A percentile compares a stretch with the other conserved stretches of the same genome.
Evolutionary conservation across 2,888 invertebrate genomes (phyloP).

Genomic region (Periphyllus acericola): DNA sequence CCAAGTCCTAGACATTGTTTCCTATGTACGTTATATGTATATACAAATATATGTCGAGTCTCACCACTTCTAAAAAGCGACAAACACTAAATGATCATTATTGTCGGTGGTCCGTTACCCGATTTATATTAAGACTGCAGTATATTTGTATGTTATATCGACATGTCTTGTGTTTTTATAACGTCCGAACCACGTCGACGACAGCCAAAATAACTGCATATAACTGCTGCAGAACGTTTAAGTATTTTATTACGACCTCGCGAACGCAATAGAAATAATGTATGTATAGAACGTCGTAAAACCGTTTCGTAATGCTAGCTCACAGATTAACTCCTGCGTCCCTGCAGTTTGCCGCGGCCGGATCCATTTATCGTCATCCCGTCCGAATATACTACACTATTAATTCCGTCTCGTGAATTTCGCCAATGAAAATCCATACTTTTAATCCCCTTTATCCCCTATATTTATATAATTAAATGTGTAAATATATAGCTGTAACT

Average conservation of each 20-base stretch:
- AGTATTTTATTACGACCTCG: not conserved
- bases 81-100: not conserved
- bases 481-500: too few species aligned
- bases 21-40: not conserved
- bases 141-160: not conserved
- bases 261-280: not conserved
- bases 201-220: not conserved
- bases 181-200: not conserved
- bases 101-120: not conserved
- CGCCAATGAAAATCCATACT: not conserved
- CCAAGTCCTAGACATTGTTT: not conserved
- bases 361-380: not conserved
- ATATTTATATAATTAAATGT: too few species aligned
- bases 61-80: not conserved
- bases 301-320: not conserved
- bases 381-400: too few species aligned
- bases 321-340: too few species aligned
- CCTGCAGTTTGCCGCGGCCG: not conserved
- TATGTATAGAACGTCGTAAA: not conserved
- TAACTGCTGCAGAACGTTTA: not conserved
- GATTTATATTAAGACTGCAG: not conserved
- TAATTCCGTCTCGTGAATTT: not conserved
- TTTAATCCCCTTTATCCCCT: too few species aligned
- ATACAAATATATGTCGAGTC: not conserved
- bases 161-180: not conserved